These are phyloP conservation scores for Neogale vison DNA, from an alignment of 2,113 vertebrate genomes.

Conservation along the genomic window DNA sequence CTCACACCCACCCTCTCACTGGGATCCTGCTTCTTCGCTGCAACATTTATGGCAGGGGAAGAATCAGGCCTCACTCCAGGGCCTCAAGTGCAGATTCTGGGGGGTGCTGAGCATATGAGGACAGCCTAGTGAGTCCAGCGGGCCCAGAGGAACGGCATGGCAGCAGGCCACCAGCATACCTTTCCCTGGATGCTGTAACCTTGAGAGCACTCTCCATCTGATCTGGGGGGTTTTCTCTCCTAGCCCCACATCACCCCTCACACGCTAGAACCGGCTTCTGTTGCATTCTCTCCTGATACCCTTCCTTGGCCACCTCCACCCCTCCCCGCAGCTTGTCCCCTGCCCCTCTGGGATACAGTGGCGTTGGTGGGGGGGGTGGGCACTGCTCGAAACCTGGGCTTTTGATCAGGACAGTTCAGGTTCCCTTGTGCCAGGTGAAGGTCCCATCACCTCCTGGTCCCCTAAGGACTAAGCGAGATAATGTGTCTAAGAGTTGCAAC, in stretches of 20 bases:
- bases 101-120: too few species aligned
- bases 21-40: not conserved
- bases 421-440: not conserved
- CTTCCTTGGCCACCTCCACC: not conserved
- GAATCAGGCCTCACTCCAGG: not conserved
- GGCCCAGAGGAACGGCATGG: not conserved
- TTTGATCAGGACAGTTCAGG: not conserved
- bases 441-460: not conserved
- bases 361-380: accelerated
- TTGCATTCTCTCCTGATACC: not conserved
- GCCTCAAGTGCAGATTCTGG: not conserved
- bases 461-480: not conserved
- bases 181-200: not conserved
- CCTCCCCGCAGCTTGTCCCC: not conserved
- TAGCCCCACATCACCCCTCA: not conserved
- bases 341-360: not conserved
- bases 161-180: accelerated
- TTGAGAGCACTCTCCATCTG: not conserved
- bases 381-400: not conserved
- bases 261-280: accelerated
- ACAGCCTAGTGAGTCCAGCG: not conserved
- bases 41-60: not conserved
- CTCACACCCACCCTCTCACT: not conserved
- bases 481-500: accelerated
- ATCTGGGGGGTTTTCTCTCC: not conserved